Evolutionary conservation across 1,140 invertebrate species (phyloP).

Genomic region (Cydia fagiglandana): DNA sequence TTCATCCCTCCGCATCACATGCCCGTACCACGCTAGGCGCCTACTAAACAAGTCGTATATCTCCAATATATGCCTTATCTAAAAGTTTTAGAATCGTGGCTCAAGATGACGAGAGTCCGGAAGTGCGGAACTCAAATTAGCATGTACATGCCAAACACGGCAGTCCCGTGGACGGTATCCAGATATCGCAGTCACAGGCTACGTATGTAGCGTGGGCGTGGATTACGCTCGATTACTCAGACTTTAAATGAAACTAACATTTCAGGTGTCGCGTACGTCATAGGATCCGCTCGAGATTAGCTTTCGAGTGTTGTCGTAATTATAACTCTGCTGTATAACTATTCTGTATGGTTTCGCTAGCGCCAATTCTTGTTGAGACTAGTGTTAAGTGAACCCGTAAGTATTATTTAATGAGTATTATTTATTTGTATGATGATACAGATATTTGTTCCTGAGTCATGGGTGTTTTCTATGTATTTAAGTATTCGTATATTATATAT

Average conservation of each 20-base stretch:
- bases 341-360: conserved; percentile 39
- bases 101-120: background rate
- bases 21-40: too few relatives aligned
- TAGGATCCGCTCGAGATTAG: conserved; percentile 61
- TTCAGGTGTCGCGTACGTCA: conserved; percentile 55
- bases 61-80: too few relatives aligned
- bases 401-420: too few relatives aligned
- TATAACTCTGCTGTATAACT: conserved; percentile 60
- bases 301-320: conserved; percentile 63
- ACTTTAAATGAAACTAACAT: conserved; percentile 57
- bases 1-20: too few relatives aligned
- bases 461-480: too few relatives aligned
- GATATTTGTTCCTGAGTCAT: too few relatives aligned
- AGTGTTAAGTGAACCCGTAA: background rate
- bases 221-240: conserved; percentile 57
- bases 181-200: conserved; percentile 37
- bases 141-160: background rate
- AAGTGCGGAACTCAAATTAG: background rate
- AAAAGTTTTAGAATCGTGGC: too few relatives aligned
- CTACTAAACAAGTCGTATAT: too few relatives aligned
- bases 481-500: too few relatives aligned
- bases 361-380: background rate
- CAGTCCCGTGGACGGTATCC: background rate
- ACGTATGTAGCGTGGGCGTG: conserved; percentile 42
- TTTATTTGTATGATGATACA: too few relatives aligned